phyloP scores from a whole-genome alignment of 2,797 vertebrate species.

The Nannoperca australis region DNA sequence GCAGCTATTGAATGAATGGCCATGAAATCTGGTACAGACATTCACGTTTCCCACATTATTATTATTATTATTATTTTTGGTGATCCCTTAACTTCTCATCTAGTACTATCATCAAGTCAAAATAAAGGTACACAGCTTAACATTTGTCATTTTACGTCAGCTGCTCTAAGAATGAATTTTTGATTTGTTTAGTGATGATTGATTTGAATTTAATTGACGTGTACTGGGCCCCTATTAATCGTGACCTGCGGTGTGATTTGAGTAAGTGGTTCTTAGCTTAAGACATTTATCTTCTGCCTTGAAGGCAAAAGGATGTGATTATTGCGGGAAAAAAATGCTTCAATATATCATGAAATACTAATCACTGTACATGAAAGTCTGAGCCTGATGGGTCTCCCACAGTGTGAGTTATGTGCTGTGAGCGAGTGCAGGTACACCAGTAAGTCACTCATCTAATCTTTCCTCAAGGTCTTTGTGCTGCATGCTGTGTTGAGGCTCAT shows the following conservation, averaged over 20 bases:
- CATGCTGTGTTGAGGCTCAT: not conserved
- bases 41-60: not conserved
- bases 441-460: constrained; percentile 25
- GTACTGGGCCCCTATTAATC: not conserved
- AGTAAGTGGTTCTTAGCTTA: not conserved
- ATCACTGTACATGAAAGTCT: not conserved
- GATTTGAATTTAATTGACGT: not conserved
- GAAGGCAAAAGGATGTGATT: not conserved
- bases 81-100: not conserved
- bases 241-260: not conserved
- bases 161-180: not conserved
- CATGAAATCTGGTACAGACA: not conserved
- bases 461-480: constrained; percentile 21
- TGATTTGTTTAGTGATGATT: not conserved
- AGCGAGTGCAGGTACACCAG: constrained; percentile 4
- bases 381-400: constrained; percentile 11
- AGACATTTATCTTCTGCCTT: not conserved
- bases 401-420: constrained; percentile 4
- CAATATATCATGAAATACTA: constrained; percentile 6
- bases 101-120: not conserved
- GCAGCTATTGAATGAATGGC: not conserved
- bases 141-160: too few relatives aligned
- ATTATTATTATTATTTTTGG: too few relatives aligned
- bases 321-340: not conserved
- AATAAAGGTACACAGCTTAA: not conserved